A percentile compares a stretch with the other conserved stretches of the same genome.
Conservation (phyloP, 2,797 vertebrate species). For the Sebastes reedi region DNA sequence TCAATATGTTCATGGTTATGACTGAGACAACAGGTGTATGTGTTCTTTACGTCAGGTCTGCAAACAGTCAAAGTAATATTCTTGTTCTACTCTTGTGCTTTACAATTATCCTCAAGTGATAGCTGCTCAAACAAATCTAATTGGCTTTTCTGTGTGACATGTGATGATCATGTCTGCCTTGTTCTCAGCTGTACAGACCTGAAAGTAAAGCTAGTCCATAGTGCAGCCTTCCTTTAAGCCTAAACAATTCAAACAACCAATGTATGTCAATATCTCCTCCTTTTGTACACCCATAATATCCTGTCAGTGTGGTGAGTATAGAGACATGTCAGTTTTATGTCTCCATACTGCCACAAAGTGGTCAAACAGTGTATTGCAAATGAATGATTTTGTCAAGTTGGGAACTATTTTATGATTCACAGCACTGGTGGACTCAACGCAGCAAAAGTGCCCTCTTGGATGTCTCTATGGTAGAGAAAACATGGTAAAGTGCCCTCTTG, state of each 20-base stretch:
- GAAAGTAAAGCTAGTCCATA: not conserved
- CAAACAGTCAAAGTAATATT: conserved; percentile 53
- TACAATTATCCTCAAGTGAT: conserved; percentile 22
- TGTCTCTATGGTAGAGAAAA: not conserved
- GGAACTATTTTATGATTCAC: not conserved
- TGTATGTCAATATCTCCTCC: not conserved
- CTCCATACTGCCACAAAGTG: conserved; percentile 35
- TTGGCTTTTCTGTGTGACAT: conserved; percentile 25
- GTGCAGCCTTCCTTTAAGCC: not conserved
- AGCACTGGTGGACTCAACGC: not conserved
- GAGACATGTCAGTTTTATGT: not conserved
- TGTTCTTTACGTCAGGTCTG: not conserved
- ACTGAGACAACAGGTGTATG: not conserved
- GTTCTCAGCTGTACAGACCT: not conserved
- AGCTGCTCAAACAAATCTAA: conserved; percentile 69
- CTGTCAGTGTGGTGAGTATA: not conserved
- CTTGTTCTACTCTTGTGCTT: conserved; percentile 13
- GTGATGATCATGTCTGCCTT: not conserved
- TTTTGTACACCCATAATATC: not conserved
- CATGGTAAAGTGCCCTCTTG: too few relatives aligned
- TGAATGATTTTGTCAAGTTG: not conserved
- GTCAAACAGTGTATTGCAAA: conserved; percentile 20
- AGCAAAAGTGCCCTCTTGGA: not conserved
- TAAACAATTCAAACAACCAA: not conserved
- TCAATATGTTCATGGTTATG: not conserved